Evolutionary conservation across 1,140 invertebrate species (phyloP).

Genomic region (Zaprionus kolodkinae): DNA sequence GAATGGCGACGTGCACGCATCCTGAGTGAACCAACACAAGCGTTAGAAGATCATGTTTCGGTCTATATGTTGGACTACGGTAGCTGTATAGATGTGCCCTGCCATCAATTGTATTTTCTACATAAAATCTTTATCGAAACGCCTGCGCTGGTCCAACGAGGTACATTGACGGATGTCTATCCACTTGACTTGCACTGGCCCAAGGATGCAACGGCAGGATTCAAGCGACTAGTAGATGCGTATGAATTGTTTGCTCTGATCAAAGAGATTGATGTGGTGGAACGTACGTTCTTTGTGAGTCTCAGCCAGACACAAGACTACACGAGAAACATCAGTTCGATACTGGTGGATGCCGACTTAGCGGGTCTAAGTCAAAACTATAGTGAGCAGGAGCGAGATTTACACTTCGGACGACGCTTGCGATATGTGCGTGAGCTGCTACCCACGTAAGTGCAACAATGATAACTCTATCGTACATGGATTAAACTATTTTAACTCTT

Average conservation of each 20-base stretch:
- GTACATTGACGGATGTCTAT: conserved; percentile 44
- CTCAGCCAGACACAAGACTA: not conserved
- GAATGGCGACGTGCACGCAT: conserved; percentile 46
- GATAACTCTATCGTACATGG: not conserved
- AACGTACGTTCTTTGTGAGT: conserved; percentile 26
- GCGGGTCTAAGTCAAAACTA: conserved; percentile 42
- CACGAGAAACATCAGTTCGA: not conserved
- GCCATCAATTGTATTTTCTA: conserved; percentile 28
- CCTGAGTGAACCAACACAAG: not conserved
- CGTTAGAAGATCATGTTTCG: not conserved
- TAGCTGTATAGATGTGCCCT: not conserved
- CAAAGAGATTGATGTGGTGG: conserved; percentile 26
- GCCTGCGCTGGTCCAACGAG: conserved; percentile 34
- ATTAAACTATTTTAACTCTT: not conserved
- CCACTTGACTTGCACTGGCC: conserved; percentile 48
- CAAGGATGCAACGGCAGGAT: not conserved
- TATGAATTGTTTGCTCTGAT: not conserved
- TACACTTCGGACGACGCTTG: conserved; percentile 32
- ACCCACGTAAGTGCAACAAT: conserved; percentile 30
- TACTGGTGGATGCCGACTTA: conserved; percentile 19
- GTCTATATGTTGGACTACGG: conserved; percentile 53
- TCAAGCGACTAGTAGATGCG: not conserved
- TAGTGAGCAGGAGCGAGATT: not conserved
- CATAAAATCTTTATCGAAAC: not conserved
- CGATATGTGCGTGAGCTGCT: conserved; percentile 55